These are phyloP conservation scores for Puma concolor DNA, from an alignment of 2,113 vertebrate species.

Conservation along the genomic window DNA sequence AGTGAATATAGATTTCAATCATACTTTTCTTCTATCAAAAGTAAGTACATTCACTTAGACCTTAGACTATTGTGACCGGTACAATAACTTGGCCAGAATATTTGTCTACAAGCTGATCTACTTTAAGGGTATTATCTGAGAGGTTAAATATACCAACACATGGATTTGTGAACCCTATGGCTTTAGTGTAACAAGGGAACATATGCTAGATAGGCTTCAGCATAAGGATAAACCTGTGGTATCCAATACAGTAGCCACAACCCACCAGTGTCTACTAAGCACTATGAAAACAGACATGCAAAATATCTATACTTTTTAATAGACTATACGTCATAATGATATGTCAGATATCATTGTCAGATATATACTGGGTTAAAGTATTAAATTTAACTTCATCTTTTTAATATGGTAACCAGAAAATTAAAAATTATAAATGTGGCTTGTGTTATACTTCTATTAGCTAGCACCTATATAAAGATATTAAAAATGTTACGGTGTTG, in stretches of 20 bases:
- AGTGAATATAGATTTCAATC: background rate
- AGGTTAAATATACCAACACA: background rate
- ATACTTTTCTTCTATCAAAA: background rate
- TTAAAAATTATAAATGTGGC: background rate
- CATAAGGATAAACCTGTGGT: background rate
- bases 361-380: background rate
- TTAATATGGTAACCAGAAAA: background rate
- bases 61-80: background rate
- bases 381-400: background rate
- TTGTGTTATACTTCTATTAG: background rate
- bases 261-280: background rate
- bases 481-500: background rate
- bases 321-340: background rate
- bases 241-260: background rate
- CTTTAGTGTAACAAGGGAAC: background rate
- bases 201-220: background rate
- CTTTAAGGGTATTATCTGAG: background rate
- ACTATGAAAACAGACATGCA: background rate
- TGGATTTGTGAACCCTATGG: background rate
- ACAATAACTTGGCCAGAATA: background rate
- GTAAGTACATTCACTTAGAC: background rate
- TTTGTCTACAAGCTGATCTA: background rate
- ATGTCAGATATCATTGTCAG: background rate
- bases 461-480: background rate
- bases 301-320: background rate